Percentiles rank a stretch among this genome's conserved stretches.
Evolutionary conservation across 2,888 invertebrate species (phyloP).

Genomic region (Hecatera dysodea): DNA sequence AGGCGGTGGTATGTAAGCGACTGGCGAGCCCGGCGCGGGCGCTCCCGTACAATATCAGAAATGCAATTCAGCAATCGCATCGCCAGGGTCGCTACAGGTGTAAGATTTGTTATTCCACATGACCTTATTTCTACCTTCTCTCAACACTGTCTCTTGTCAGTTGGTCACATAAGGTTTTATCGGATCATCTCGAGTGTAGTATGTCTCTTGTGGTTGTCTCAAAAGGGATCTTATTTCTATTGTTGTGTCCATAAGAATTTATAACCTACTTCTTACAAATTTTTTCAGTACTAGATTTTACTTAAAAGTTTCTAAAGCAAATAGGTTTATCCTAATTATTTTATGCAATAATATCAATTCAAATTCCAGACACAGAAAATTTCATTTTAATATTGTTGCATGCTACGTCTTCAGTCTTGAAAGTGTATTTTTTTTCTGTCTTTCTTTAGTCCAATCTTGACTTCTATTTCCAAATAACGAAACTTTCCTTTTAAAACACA

Average conservation of each 20-base stretch:
- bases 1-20: too few species aligned
- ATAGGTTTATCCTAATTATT: too few species aligned
- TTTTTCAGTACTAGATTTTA: too few species aligned
- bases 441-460: neutral
- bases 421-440: neutral
- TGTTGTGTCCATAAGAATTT: neutral
- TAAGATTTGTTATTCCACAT: neutral
- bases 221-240: conserved; percentile 9
- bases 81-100: too few species aligned
- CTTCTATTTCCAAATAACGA: neutral
- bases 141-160: neutral
- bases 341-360: too few species aligned
- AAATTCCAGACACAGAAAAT: too few species aligned
- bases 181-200: conserved; percentile 1
- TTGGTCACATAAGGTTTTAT: neutral
- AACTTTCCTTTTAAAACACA: neutral
- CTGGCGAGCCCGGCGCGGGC: too few species aligned
- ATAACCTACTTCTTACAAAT: neutral
- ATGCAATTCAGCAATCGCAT: too few species aligned
- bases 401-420: conserved; percentile 1
- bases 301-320: too few species aligned
- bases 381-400: too few species aligned
- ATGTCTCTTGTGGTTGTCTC: conserved; percentile 2
- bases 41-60: too few species aligned
- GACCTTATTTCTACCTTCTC: neutral